A percentile compares a stretch with the other conserved stretches of the same genome.
phyloP scores from a whole-genome alignment of 2,797 vertebrate species.

The Gymnocypris eckloni region DNA sequence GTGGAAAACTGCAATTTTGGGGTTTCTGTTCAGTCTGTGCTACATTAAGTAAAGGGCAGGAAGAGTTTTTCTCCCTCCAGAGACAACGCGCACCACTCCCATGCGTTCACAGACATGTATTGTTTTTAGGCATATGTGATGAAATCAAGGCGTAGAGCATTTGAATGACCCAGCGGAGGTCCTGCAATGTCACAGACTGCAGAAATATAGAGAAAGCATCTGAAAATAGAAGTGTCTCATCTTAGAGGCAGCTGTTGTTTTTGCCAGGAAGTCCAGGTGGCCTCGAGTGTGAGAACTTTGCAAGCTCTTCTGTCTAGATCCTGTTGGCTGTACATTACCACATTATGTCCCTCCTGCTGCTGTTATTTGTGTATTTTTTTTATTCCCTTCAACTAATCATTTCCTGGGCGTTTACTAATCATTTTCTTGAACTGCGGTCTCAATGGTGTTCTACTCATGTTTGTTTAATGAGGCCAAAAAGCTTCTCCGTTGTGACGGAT shows the following conservation, averaged over 20 bases:
- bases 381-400: constrained; percentile 69
- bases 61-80: constrained; percentile 44
- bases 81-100: constrained; percentile 67
- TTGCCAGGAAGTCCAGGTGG: constrained; percentile 94
- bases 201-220: constrained; percentile 76
- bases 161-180: constrained; percentile 70
- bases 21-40: constrained; percentile 53
- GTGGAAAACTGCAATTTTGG: constrained; percentile 66
- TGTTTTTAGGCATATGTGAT: constrained; percentile 77
- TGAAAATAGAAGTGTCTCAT: constrained; percentile 94
- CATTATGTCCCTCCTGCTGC: constrained; percentile 44
- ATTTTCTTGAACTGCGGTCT: constrained; percentile 56
- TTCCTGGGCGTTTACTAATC: constrained; percentile 66
- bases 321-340: constrained; percentile 66
- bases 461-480: constrained; percentile 45
- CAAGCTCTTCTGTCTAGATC: constrained; percentile 26
- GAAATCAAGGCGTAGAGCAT: constrained; percentile 69
- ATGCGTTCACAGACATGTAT: constrained; percentile 77
- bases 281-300: constrained; percentile 70
- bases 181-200: constrained; percentile 79
- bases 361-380: constrained; percentile 54
- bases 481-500: constrained; percentile 7
- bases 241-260: constrained; percentile 94
- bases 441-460: constrained; percentile 73
- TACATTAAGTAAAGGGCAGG: constrained; percentile 13